Percentiles rank a stretch among this genome's conserved stretches.
phyloP scores from a whole-genome alignment of 2,888 invertebrate genomes.

The Caenorhabditis plicata region DNA sequence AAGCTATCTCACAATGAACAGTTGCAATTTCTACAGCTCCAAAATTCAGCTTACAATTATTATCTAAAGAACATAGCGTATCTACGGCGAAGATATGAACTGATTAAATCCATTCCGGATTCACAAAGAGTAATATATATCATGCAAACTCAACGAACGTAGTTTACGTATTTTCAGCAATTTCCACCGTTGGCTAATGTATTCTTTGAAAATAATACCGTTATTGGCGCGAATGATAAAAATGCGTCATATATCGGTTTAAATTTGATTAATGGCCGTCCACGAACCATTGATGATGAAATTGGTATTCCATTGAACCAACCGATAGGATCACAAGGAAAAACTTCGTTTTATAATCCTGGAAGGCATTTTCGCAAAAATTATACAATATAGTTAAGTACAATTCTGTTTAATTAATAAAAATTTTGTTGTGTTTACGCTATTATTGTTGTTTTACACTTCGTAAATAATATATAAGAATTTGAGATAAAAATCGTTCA shows the following conservation, averaged over 20 bases:
- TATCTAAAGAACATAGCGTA: conserved; percentile 15
- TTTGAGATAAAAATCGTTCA: too few relatives aligned
- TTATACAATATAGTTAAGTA: too few relatives aligned
- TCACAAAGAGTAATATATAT: too few relatives aligned
- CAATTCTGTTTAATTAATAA: too few relatives aligned
- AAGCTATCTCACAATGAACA: conserved; percentile 23
- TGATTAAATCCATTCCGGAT: conserved; percentile 19
- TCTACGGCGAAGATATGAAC: conserved; percentile 13
- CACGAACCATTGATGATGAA: conserved; percentile 39
- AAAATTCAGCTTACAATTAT: conserved; percentile 18
- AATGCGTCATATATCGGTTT: conserved; percentile 18
- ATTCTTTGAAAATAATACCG: conserved; percentile 30
- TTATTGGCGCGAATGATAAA: conserved; percentile 17
- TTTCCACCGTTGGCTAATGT: conserved; percentile 23
- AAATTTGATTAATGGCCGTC: conserved; percentile 15
- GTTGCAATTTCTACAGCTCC: conserved; percentile 27
- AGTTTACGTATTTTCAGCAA: conserved; percentile 13
- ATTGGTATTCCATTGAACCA: conserved; percentile 38
- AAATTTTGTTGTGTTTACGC: too few relatives aligned
- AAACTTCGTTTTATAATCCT: conserved; percentile 25
- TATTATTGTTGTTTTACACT: too few relatives aligned
- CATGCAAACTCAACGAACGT: too few relatives aligned
- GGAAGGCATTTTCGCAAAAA: conserved; percentile 22
- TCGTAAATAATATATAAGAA: too few relatives aligned
- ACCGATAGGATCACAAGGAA: conserved; percentile 21